phyloP scores from a whole-genome alignment of 1,140 invertebrate species.

The Tetramorium alpestre region DNA sequence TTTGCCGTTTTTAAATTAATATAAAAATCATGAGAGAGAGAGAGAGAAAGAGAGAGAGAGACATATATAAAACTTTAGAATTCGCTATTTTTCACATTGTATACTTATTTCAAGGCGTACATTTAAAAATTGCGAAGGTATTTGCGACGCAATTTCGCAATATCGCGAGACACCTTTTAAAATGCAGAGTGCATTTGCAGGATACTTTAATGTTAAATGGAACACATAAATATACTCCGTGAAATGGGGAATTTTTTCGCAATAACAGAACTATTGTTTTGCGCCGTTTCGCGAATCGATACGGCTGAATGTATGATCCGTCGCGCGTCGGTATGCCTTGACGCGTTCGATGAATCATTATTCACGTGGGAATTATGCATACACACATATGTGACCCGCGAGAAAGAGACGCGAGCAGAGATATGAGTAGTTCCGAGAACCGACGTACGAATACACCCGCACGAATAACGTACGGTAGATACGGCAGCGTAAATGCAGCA shows the following conservation, averaged over 20 bases:
- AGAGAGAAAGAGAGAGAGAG: not conserved
- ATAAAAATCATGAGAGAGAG: not conserved
- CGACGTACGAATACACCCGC: not conserved
- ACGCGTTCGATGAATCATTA: slow-evolving; percentile 32
- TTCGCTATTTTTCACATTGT: not conserved
- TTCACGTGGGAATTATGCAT: slow-evolving; percentile 25
- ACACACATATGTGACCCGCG: not conserved
- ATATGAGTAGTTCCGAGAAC: not conserved
- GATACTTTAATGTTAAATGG: not conserved
- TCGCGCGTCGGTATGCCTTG: slow-evolving; percentile 2
- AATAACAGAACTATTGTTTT: not conserved
- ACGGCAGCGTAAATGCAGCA: not conserved
- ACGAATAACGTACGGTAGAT: not conserved
- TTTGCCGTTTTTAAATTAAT: not conserved
- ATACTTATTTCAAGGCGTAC: not conserved
- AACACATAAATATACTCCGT: no score
- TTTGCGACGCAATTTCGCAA: not conserved
- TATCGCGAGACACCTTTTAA: not conserved
- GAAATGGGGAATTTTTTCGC: not conserved
- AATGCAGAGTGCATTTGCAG: not conserved
- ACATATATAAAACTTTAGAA: not conserved
- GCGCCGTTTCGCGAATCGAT: slow-evolving; percentile 6
- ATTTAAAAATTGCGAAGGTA: not conserved
- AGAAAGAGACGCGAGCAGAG: slow-evolving; percentile 2
- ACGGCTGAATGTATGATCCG: slow-evolving; percentile 13